These are phyloP conservation scores for Callyntrura guangdongensis DNA, from an alignment of 2,888 invertebrate genomes.

Conservation along the genomic window DNA sequence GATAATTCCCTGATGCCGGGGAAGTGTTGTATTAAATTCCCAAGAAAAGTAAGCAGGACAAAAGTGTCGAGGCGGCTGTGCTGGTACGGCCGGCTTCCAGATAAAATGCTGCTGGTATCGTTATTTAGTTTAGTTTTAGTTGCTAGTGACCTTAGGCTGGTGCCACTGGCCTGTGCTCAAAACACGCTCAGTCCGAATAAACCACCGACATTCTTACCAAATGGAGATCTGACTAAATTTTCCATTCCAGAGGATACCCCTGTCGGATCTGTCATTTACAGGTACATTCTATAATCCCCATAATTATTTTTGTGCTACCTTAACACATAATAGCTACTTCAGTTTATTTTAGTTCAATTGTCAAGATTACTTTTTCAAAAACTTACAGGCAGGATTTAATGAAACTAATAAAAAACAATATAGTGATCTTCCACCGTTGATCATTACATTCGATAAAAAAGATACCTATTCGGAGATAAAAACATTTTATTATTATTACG, in stretches of 20 bases:
- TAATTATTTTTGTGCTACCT: too few relatives aligned
- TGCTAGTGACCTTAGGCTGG: slow-evolving; percentile 43
- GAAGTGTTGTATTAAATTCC: too few relatives aligned
- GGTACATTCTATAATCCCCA: too few relatives aligned
- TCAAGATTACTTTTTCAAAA: too few relatives aligned
- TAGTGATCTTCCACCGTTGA: too few relatives aligned
- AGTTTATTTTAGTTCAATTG: too few relatives aligned
- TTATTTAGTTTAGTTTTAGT: slow-evolving; percentile 43
- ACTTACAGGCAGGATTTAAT: too few relatives aligned
- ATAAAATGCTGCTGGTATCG: slow-evolving; percentile 19
- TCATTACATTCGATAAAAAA: too few relatives aligned
- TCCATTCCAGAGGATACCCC: slow-evolving; percentile 91
- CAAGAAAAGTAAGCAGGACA: slow-evolving; percentile 65
- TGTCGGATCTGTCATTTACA: slow-evolving; percentile 92
- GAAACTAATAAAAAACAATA: too few relatives aligned
- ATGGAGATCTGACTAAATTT: slow-evolving; percentile 93
- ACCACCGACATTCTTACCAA: slow-evolving; percentile 91
- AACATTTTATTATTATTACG: too few relatives aligned
- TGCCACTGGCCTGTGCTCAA: slow-evolving; percentile 56
- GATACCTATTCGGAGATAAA: too few relatives aligned
- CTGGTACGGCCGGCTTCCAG: neutral
- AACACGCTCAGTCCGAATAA: slow-evolving; percentile 87
- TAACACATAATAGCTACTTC: too few relatives aligned
- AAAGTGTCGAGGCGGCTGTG: neutral
- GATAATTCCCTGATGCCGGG: neutral